phyloP scores from a whole-genome alignment of 2,797 vertebrate species.

The Florisuga fusca region DNA sequence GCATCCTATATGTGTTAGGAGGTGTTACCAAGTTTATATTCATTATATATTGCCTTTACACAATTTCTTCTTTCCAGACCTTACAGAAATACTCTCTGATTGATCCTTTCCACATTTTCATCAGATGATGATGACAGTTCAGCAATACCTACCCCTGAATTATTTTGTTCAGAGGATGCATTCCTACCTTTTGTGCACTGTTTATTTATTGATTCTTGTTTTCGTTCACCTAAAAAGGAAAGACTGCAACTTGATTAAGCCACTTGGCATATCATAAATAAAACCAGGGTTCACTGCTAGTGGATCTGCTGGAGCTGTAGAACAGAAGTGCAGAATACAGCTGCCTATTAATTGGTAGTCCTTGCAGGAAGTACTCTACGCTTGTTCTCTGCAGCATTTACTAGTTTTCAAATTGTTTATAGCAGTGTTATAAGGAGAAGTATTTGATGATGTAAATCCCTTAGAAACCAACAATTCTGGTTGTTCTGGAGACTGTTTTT shows the following conservation, averaged over 20 bases:
- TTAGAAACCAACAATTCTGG: slow-evolving; percentile 11
- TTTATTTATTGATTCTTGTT: background rate
- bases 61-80: background rate
- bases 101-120: background rate
- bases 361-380: slow-evolving; percentile 9
- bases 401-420: background rate
- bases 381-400: background rate
- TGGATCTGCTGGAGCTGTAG: background rate
- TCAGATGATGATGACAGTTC: background rate
- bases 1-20: background rate
- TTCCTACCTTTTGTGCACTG: background rate
- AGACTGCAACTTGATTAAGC: background rate
- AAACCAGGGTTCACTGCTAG: background rate
- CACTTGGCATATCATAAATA: background rate
- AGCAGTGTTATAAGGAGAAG: background rate
- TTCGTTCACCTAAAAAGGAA: background rate
- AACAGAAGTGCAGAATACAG: slow-evolving; percentile 3
- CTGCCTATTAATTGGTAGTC: slow-evolving; percentile 23
- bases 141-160: background rate
- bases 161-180: background rate
- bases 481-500: slow-evolving; percentile 19
- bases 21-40: background rate
- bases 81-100: background rate
- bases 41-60: background rate
- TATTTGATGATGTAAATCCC: slow-evolving; percentile 15